Evolutionary conservation across 2,113 vertebrate species (phyloP).

Genomic region (Bubo blakistoni): DNA sequence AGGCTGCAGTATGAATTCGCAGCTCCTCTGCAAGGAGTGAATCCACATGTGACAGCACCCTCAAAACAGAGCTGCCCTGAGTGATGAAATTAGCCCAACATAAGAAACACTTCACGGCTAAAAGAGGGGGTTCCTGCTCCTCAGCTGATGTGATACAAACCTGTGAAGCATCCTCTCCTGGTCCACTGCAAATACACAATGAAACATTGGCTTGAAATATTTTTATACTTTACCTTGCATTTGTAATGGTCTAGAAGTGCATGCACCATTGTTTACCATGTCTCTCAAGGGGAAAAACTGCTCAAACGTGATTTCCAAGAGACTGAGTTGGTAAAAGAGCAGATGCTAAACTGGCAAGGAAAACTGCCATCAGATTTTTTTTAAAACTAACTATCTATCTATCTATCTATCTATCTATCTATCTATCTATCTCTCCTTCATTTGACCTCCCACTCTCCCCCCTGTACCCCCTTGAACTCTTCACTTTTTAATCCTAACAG

Average conservation of each 20-base stretch:
- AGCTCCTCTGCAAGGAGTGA: not conserved
- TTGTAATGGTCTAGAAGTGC: not conserved
- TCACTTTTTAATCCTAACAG: not conserved
- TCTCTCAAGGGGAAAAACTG: not conserved
- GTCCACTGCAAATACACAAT: not conserved
- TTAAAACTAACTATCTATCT: not conserved
- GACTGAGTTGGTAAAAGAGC: not conserved
- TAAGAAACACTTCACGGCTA: not conserved
- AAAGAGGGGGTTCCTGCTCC: not conserved
- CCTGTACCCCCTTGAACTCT: not conserved
- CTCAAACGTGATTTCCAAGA: not conserved
- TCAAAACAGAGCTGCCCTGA: not conserved
- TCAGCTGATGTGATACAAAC: not conserved
- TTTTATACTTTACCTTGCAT: not conserved
- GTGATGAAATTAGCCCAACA: not conserved
- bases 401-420: not conserved
- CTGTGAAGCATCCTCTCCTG: not conserved
- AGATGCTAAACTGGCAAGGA: not conserved
- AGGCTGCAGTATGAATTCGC: not conserved
- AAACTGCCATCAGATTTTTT: not conserved
- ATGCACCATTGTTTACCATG: fast-evolving
- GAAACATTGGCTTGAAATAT: not conserved
- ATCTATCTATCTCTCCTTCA: not conserved
- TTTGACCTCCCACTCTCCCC: not conserved
- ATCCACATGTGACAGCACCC: not conserved